Percentiles rank a stretch among this genome's conserved stretches.
These are phyloP conservation scores for Apteryx owenii DNA, from an alignment of 2,113 vertebrate genomes.

Conservation along the genomic window DNA sequence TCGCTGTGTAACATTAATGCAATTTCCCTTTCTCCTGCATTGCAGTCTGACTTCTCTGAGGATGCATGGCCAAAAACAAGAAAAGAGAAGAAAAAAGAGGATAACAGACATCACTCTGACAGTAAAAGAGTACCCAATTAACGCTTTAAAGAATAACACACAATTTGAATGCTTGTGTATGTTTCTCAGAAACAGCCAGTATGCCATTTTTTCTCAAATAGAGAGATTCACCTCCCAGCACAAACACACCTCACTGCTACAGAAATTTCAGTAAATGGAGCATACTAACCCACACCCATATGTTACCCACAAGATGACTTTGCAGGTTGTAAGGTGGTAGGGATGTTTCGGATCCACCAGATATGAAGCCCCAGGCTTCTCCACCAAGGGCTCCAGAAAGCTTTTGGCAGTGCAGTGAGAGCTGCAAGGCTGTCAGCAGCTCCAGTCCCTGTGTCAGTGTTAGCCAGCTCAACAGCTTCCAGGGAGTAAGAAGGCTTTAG, in stretches of 20 bases:
- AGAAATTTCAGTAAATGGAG: background rate
- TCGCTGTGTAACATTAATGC: background rate
- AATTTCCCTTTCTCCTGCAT: background rate
- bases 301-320: background rate
- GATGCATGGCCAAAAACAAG: background rate
- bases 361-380: background rate
- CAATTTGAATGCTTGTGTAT: background rate
- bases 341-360: background rate
- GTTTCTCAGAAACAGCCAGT: background rate
- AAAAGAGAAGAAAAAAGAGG: background rate
- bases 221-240: fast-evolving
- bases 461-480: background rate
- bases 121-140: background rate
- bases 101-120: background rate
- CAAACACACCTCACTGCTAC: background rate
- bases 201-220: background rate
- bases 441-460: background rate
- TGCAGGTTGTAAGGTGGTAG: background rate
- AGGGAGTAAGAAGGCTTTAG: fast-evolving
- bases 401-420: background rate
- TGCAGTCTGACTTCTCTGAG: background rate
- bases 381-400: background rate
- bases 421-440: background rate
- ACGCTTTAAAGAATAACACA: background rate
- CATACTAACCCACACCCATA: background rate